Conservation (phyloP, 2,113 vertebrate species). For the Argyrosomus japonicus region DNA sequence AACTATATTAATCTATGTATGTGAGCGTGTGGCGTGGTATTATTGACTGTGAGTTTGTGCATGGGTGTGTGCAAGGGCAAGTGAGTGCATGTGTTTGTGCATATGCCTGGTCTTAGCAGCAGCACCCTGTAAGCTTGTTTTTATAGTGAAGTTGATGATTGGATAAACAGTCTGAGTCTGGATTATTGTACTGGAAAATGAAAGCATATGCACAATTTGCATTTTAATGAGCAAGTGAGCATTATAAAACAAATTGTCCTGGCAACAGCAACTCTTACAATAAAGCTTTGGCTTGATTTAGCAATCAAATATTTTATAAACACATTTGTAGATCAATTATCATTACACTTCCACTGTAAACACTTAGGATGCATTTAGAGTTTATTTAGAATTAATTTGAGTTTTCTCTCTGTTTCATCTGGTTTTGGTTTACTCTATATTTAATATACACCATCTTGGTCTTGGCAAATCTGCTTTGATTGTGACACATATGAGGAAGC, state of each 20-base stretch:
- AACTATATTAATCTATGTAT: conserved; percentile 37
- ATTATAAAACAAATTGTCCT: conserved; percentile 79
- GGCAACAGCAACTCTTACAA: conserved; percentile 62
- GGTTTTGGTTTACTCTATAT: conserved; percentile 31
- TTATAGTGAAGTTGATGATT: conserved; percentile 77
- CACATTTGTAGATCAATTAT: conserved; percentile 44
- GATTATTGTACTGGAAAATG: conserved; percentile 83
- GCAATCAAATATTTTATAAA: conserved; percentile 61
- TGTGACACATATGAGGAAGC: conserved; percentile 75
- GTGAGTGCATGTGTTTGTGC: conserved; percentile 47
- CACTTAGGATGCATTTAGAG: background rate
- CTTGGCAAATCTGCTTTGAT: conserved; percentile 76
- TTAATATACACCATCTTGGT: conserved; percentile 30
- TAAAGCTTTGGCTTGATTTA: conserved; percentile 61
- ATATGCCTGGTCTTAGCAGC: conserved; percentile 52
- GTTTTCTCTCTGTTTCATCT: conserved; percentile 19
- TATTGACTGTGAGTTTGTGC: conserved; percentile 10
- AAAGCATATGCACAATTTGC: conserved; percentile 85
- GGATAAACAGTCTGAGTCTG: conserved; percentile 78
- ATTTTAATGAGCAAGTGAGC: conserved; percentile 83
- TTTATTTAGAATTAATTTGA: conserved; percentile 37
- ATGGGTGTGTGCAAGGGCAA: conserved; percentile 32
- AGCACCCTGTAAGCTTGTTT: conserved; percentile 60
- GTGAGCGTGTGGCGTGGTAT: conserved; percentile 6
- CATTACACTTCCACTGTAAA: conserved; percentile 19